These are phyloP conservation scores for Drosophila percnosoma DNA, from an alignment of 2,888 invertebrate genomes.

Conservation along the genomic window DNA sequence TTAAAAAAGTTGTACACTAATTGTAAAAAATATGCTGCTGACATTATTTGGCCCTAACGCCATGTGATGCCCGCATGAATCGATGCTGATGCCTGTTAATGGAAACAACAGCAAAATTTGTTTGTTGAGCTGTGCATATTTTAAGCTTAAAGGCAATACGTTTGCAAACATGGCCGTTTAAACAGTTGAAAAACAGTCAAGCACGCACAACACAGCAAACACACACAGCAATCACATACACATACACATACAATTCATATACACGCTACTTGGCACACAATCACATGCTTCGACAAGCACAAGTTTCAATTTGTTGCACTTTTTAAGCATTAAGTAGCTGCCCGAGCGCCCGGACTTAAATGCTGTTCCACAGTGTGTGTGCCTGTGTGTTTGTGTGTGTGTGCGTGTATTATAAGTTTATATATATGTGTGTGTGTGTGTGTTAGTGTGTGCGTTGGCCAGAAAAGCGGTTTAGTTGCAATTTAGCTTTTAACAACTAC, in stretches of 20 bases:
- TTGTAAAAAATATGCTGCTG: constrained; percentile 4
- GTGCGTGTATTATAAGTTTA: constrained; percentile 23
- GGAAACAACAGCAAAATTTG: constrained; percentile 35
- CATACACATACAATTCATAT: constrained; percentile 16
- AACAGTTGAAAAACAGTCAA: constrained; percentile 43
- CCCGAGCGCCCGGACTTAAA: constrained; percentile 57
- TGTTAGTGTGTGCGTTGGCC: constrained; percentile 47
- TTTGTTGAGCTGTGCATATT: constrained; percentile 43
- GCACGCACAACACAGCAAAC: constrained; percentile 8
- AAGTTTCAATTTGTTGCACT: constrained; percentile 83
- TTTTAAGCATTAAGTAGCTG: constrained; percentile 81
- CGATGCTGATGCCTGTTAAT: constrained; percentile 36
- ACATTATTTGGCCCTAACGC: constrained; percentile 27
- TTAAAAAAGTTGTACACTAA: background rate
- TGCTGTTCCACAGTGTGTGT: constrained; percentile 20
- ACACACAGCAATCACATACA: constrained; percentile 15
- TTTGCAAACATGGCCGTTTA: constrained; percentile 60
- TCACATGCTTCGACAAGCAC: constrained; percentile 82
- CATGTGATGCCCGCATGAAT: constrained; percentile 33
- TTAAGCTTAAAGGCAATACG: constrained; percentile 67
- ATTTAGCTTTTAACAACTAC: constrained; percentile 70
- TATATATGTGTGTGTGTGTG: constrained; percentile 5
- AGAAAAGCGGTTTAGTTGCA: constrained; percentile 74
- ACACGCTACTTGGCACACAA: constrained; percentile 66
- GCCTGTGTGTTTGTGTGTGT: constrained; percentile 25